Percentiles rank a stretch among this genome's conserved stretches.
These are phyloP conservation scores for Cheilosia vulpina DNA, from an alignment of 2,888 invertebrate genomes.

Conservation along the genomic window DNA sequence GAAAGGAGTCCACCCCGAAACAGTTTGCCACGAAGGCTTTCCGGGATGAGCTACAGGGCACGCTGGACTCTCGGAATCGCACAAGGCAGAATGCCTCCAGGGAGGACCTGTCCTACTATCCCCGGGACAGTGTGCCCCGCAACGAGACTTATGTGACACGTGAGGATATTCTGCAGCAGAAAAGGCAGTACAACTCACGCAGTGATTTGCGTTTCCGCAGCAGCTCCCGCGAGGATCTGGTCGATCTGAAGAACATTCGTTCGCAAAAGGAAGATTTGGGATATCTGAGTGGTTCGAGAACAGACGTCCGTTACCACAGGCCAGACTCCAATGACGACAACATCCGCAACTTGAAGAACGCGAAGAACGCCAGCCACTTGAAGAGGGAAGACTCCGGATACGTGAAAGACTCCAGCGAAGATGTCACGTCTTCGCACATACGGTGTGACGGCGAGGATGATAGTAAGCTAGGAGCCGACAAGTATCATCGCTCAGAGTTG, in stretches of 20 bases:
- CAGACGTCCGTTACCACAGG: constrained; percentile 78
- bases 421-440: constrained; percentile 83
- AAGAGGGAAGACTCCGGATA: constrained; percentile 79
- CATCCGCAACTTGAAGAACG: constrained; percentile 74
- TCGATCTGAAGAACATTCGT: constrained; percentile 80
- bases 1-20: constrained; percentile 83
- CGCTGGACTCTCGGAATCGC: constrained; percentile 81
- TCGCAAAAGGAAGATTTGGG: constrained; percentile 79
- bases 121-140: constrained; percentile 50
- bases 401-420: constrained; percentile 78
- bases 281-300: constrained; percentile 79
- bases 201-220: constrained; percentile 80
- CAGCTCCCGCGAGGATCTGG: constrained; percentile 81
- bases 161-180: constrained; percentile 82
- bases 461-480: constrained; percentile 77
- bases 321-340: constrained; percentile 77
- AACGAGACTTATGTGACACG: constrained; percentile 81
- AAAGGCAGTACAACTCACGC: constrained; percentile 81
- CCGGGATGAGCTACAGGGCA: constrained; percentile 82
- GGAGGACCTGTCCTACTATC: constrained; percentile 72
- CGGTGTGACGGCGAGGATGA: constrained; percentile 84
- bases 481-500: constrained; percentile 84
- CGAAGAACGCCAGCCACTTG: constrained; percentile 76
- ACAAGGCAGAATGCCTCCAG: constrained; percentile 79
- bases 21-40: constrained; percentile 83